phyloP scores from a whole-genome alignment of 2,888 invertebrate species.

The Aphidoletes aphidimyza region DNA sequence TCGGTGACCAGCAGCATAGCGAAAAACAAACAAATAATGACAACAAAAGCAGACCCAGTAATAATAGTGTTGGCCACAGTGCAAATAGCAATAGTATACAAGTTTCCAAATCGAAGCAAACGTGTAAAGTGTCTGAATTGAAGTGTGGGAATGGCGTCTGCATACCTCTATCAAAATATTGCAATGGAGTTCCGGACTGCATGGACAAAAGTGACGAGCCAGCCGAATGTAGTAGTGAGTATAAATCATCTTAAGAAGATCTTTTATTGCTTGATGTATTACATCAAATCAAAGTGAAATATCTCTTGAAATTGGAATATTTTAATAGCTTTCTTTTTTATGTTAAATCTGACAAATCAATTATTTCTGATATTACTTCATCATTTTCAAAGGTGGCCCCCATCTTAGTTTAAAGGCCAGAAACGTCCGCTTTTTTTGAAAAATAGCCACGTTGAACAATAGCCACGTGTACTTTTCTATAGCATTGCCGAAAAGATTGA shows the following conservation, averaged over 20 bases:
- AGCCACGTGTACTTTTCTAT: no score
- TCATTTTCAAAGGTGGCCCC: no score
- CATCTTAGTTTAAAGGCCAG: no score
- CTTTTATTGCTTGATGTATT: neutral
- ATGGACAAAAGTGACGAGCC: conserved; percentile 82
- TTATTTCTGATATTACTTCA: no score
- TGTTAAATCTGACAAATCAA: no score
- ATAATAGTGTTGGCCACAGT: neutral
- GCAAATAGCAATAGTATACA: neutral
- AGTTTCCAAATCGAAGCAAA: neutral
- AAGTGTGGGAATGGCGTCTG: conserved; percentile 70
- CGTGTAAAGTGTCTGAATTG: conserved; percentile 65
- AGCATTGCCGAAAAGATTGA: no score
- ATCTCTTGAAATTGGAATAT: no score
- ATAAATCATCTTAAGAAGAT: conserved; percentile 32
- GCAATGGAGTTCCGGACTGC: conserved; percentile 82
- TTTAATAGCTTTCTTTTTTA: no score
- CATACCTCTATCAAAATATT: conserved; percentile 78
- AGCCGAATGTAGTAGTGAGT: conserved; percentile 81
- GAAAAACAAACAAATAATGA: neutral
- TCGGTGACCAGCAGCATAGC: neutral
- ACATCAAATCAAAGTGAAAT: no score
- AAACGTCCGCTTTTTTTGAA: no score
- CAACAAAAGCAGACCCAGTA: conserved; percentile 10
- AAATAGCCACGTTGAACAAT: no score